phyloP scores from a whole-genome alignment of 2,888 invertebrate genomes.

The Chloroclysta siterata region DNA sequence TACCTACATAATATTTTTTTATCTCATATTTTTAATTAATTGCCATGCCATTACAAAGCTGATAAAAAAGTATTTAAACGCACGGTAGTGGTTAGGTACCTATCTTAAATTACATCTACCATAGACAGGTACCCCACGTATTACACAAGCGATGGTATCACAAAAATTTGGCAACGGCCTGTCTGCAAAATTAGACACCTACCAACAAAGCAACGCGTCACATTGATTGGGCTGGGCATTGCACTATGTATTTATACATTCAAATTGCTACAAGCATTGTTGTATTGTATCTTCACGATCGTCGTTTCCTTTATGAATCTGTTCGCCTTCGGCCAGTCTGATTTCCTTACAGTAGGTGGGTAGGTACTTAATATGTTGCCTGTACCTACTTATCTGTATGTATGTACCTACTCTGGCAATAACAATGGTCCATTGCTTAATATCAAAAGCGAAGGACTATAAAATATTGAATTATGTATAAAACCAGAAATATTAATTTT shows the following conservation, averaged over 20 bases:
- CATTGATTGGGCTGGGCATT: slow-evolving; percentile 55
- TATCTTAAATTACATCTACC: too few relatives aligned
- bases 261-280: slow-evolving; percentile 77
- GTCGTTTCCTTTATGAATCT: slow-evolving; percentile 71
- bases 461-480: not conserved
- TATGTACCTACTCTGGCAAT: slow-evolving; percentile 6
- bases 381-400: slow-evolving; percentile 40
- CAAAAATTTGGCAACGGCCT: slow-evolving; percentile 16
- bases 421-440: slow-evolving; percentile 29
- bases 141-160: not conserved
- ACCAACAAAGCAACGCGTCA: slow-evolving; percentile 41
- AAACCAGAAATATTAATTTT: too few relatives aligned
- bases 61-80: too few relatives aligned
- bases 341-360: slow-evolving; percentile 62
- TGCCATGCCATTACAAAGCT: too few relatives aligned
- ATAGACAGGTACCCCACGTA: too few relatives aligned
- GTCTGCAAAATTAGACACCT: slow-evolving; percentile 27
- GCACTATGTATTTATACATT: slow-evolving; percentile 77
- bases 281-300: slow-evolving; percentile 71
- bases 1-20: too few relatives aligned
- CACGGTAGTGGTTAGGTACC: too few relatives aligned
- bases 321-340: slow-evolving; percentile 56
- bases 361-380: slow-evolving; percentile 34
- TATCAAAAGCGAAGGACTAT: slow-evolving; percentile 4
- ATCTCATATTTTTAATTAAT: too few relatives aligned